phyloP scores from a whole-genome alignment of 2,888 invertebrate species.

The Dinocampus coccinellae region DNA sequence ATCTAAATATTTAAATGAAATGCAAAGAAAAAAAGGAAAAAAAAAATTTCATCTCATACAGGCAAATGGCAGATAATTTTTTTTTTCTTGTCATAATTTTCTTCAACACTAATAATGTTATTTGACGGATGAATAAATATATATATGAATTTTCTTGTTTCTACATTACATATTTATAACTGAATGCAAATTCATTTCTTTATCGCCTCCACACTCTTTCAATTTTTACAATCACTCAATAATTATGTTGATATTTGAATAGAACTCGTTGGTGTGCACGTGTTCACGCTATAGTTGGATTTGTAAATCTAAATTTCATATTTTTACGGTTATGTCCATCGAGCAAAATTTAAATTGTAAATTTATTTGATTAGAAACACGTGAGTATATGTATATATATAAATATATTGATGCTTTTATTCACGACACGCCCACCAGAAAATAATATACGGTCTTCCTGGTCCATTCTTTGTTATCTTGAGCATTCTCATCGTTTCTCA shows the following conservation, averaged over 20 bases:
- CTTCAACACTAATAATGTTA: not conserved
- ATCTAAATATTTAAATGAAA: no score
- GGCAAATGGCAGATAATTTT: not conserved
- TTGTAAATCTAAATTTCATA: constrained; percentile 47
- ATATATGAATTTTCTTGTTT: not conserved
- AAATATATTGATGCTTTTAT: not conserved
- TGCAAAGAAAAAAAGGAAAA: no score
- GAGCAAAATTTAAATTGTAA: constrained; percentile 45
- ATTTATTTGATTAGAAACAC: constrained; percentile 25
- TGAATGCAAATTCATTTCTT: not conserved
- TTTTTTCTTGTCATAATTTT: not conserved
- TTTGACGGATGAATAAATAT: no score
- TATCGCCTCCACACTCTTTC: not conserved
- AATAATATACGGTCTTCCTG: not conserved
- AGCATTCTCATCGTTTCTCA: not conserved
- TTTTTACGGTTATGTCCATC: constrained; percentile 30
- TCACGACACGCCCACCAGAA: not conserved
- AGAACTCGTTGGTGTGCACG: not conserved
- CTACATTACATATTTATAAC: not conserved
- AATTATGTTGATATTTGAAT: not conserved
- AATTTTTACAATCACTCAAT: not conserved
- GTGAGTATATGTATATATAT: no score
- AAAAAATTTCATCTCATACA: not conserved
- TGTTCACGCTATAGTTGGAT: constrained; percentile 7
- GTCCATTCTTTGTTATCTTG: not conserved